A percentile compares a stretch with the other conserved stretches of the same genome.
Evolutionary conservation across 2,888 invertebrate species (phyloP).

Genomic region (Meteorus colon): DNA sequence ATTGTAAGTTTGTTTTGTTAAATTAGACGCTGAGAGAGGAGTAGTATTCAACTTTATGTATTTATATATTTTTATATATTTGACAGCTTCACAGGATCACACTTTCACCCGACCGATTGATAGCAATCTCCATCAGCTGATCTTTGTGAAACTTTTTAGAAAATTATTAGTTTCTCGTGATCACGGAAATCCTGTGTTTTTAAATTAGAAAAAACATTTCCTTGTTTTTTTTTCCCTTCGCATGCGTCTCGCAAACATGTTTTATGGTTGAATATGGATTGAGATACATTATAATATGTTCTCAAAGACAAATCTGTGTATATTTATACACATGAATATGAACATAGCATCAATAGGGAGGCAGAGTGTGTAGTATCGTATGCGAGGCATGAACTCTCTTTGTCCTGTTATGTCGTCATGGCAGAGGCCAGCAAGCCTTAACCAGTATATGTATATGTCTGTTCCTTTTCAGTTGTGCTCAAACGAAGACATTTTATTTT

Average conservation of each 20-base stretch:
- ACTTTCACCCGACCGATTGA: slow-evolving; percentile 3
- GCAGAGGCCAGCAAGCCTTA: slow-evolving; percentile 40
- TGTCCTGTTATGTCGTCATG: slow-evolving; percentile 70
- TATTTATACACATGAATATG: slow-evolving; percentile 30
- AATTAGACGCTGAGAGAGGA: neutral
- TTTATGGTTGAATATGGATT: neutral
- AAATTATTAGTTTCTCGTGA: neutral
- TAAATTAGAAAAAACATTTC: too few relatives aligned
- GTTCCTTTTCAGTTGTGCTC: slow-evolving; percentile 9
- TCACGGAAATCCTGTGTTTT: neutral
- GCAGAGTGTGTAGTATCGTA: slow-evolving; percentile 56
- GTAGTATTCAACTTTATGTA: neutral
- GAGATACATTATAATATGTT: neutral
- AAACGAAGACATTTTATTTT: slow-evolving; percentile 12
- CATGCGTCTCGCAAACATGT: neutral
- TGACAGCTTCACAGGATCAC: neutral
- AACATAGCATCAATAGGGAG: slow-evolving; percentile 18
- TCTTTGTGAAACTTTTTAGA: slow-evolving; percentile 8
- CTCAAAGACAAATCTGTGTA: neutral
- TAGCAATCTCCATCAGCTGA: neutral
- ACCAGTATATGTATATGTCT: slow-evolving; percentile 25
- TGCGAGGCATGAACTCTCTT: slow-evolving; percentile 69
- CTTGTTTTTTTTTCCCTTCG: neutral
- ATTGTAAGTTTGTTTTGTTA: neutral
- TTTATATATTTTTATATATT: neutral